Conservation (phyloP, 2,888 invertebrate species). For the Heteromyza rotundicornis region DNA sequence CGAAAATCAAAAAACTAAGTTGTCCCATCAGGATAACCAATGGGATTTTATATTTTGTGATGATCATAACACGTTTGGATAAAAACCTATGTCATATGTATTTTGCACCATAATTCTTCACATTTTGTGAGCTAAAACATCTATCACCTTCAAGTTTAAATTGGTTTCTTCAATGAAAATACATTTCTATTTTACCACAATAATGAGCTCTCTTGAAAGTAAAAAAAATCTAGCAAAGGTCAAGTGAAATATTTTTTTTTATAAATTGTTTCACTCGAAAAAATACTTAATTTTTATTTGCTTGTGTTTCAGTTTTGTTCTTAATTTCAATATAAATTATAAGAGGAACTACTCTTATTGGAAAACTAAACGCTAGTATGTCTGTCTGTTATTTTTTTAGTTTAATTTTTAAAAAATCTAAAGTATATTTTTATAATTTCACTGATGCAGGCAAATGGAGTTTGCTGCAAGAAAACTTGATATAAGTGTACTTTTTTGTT, state of each 20-base stretch:
- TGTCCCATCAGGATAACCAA: too few species aligned
- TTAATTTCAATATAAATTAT: too few species aligned
- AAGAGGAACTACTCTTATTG: too few species aligned
- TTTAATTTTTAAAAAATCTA: background rate
- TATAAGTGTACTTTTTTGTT: slow-evolving; percentile 54
- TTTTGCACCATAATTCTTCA: too few species aligned
- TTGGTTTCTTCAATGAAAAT: too few species aligned
- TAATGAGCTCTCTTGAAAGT: background rate
- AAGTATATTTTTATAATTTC: background rate
- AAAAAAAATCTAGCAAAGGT: background rate
- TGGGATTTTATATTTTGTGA: too few species aligned
- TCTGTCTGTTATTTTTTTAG: background rate
- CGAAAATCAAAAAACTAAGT: too few species aligned
- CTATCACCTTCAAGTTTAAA: too few species aligned
- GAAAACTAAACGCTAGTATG: background rate
- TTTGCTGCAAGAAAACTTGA: background rate
- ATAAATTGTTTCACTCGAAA: slow-evolving; percentile 10
- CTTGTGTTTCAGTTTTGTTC: slow-evolving; percentile 9
- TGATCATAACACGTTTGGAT: too few species aligned
- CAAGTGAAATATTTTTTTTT: slow-evolving; percentile 10
- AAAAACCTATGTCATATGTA: too few species aligned
- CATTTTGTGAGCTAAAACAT: too few species aligned
- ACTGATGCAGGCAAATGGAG: background rate
- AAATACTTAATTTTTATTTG: slow-evolving; percentile 8
- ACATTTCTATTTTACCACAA: too few species aligned